Evolutionary conservation across 2,797 vertebrate genomes (phyloP), one percentile per base, ranked within the genome.

Genomic region (Protonibea diacanthus): DNA sequence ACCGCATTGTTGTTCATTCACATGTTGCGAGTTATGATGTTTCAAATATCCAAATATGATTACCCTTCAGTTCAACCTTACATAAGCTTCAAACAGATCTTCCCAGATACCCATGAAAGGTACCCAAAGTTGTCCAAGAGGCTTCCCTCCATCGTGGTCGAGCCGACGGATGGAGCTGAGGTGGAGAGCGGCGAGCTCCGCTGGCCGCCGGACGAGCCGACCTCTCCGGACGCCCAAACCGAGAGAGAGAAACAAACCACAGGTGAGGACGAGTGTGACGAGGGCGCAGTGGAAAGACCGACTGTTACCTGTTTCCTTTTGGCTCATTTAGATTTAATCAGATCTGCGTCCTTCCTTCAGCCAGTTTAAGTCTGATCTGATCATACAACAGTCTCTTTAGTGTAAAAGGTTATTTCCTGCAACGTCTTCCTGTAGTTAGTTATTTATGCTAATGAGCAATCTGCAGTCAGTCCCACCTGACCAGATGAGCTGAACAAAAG

Each of bases 181-280:
- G 97, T 97, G 82, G 97, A 97, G 91, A 97, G 97, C 0, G 97
- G 97, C 18, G 97, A 97, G 94, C 94, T 97, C 3, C 96, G 97
- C 72, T 97, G 97, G 97, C 97, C 97, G 3, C 97, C 97, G 0
- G 96, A 97, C 45, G 96, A 97, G 71, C 90, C 96, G 25, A 92
- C 91, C 79, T 93, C 95, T 6, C 82, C 93, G 0, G 96, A 96
- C 12, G 64, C 80, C 15, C 80, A 81, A 1, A 9, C 71, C 0
- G 81, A 68, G 60, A 84, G 84, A 23, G 81, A 67, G 33, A 70
- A 78, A 11, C 38, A 74, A 18, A 23, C 77, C 62, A 81, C 80
- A 83, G 92, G 91, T 92, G 65, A 91, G 77, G 74, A 47, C 14
- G 6, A 53, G 20, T 10, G 9, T 2, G 44, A 18, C 1, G n/a